A percentile compares a stretch with the other conserved stretches of the same genome.
These are phyloP conservation scores for Sarotherodon lohbergeri DNA, from an alignment of 2,113 vertebrate species.

Conservation along the genomic window DNA sequence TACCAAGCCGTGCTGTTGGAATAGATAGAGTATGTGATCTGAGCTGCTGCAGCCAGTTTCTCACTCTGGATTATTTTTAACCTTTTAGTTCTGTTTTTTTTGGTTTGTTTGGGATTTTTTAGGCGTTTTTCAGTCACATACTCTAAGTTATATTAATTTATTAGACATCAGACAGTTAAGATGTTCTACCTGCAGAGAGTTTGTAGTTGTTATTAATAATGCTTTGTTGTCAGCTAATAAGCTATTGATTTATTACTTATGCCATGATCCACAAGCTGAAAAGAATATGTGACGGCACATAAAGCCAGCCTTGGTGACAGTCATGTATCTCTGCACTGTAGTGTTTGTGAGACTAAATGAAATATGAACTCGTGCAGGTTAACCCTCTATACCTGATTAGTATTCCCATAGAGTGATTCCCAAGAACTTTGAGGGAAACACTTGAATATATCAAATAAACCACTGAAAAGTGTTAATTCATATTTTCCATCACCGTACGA, in stretches of 20 bases:
- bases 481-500: not conserved
- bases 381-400: not conserved
- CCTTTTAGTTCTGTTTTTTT: not conserved
- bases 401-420: accelerated
- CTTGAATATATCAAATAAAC: not conserved
- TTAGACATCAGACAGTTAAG: not conserved
- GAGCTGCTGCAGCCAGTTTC: not conserved
- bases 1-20: not conserved
- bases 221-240: not conserved
- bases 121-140: not conserved
- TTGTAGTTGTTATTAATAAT: not conserved
- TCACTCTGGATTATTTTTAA: not conserved
- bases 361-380: not conserved
- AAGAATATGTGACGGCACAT: not conserved
- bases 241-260: not conserved
- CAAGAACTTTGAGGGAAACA: not conserved
- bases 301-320: not conserved
- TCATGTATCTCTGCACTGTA: not conserved
- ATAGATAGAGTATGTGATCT: not conserved
- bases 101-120: not conserved
- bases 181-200: not conserved
- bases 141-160: accelerated
- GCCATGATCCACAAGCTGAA: not conserved
- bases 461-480: not conserved
- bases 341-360: not conserved